Evolutionary conservation across 2,113 vertebrate species (phyloP), one percentile per base, ranked within the genome.

Genomic region (Trochalopteron elliotii): DNA sequence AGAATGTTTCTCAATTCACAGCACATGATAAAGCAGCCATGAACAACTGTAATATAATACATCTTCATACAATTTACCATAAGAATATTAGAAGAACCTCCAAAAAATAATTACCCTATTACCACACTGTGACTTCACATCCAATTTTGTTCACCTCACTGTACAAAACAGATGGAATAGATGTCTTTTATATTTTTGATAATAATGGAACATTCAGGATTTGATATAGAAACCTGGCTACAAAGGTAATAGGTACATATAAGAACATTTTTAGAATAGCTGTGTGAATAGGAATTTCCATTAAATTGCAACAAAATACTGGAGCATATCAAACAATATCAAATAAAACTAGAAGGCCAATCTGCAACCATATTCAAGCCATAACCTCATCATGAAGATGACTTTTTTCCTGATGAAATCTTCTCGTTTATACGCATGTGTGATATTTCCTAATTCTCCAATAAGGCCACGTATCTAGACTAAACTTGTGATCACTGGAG

Each of bases 171-270:
- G 83, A 61, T 75, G 17, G 57, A 94, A 68, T 64, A 87, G 49
- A 94, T 93, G 69, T 65, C 14, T 93, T 94, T 81, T 83, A 49
- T 89, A 78, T 87, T 92, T 96, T 92, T 95, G 90, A 90, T 93
- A 87, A 83, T 56, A 90, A 82, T 63, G 37, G 70, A 94, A 94
- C 81, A 21, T 87, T 94, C 72, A 72, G 76, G 23, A 42, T 92
- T 93, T 90, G 40, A 87, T 92, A 90, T 53, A 89, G 80, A 95
- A 93, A 83, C 50, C 33, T 90, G 83, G 24, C 89, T 94, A 87
- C 64, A 33, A 78, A 82, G 57, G 49, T 84, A 90, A 89, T 69
- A 87, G 72, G 45, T 81, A 60, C 24, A 10, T 79, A 45, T 53
- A 92, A 97, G 76, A 92, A 89, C 40, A 44, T 93, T 57, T 89